Conservation (phyloP, 2,113 vertebrate species). For the Osmerus mordax region DNA sequence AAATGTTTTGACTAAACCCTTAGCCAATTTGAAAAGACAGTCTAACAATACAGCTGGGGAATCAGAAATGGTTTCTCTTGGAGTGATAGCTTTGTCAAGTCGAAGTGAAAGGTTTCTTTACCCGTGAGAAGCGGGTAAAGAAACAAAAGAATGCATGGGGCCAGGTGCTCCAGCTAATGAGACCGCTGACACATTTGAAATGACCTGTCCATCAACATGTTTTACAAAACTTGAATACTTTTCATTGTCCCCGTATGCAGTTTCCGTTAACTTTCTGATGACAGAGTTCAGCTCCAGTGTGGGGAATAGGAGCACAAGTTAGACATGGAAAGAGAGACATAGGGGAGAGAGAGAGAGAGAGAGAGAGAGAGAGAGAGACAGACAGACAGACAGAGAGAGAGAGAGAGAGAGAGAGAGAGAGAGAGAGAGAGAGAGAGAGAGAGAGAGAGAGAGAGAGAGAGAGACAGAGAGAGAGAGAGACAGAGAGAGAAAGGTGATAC, state of each 20-base stretch:
- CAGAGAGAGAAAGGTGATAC: background rate
- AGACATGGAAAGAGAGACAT: too few relatives aligned
- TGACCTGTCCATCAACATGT: background rate
- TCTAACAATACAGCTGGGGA: conserved; percentile 17
- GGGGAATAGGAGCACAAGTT: too few relatives aligned
- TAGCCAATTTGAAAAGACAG: conserved; percentile 23
- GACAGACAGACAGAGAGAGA: background rate
- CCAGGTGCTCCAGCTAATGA: background rate
- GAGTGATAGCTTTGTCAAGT: conserved; percentile 23
- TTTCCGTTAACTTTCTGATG: too few relatives aligned
- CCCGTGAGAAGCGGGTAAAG: background rate
- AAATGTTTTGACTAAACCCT: conserved; percentile 27
- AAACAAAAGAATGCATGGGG: background rate
- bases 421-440: background rate
- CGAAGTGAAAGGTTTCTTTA: background rate
- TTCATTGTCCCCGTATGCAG: too few relatives aligned
- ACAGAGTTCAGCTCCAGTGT: too few relatives aligned
- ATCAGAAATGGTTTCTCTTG: conserved; percentile 20
- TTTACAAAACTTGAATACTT: background rate
- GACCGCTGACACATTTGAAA: background rate
- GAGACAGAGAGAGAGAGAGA: background rate
- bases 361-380: background rate
- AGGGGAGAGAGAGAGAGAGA: too few relatives aligned
- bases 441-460: background rate
- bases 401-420: background rate